phyloP scores from a whole-genome alignment of 2,888 invertebrate genomes.

The Ophraella communa region DNA sequence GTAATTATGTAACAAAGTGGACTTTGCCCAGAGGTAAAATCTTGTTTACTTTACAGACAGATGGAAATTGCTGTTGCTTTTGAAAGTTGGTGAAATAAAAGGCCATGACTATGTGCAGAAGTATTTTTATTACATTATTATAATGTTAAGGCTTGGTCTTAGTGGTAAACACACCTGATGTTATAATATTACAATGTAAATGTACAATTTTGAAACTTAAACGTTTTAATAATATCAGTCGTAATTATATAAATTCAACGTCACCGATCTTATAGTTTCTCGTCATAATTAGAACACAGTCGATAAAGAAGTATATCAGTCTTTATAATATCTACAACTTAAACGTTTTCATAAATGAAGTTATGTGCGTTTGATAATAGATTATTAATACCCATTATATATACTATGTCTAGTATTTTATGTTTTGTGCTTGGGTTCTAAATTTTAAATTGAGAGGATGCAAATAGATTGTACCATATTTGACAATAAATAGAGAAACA shows the following conservation, averaged over 20 bases:
- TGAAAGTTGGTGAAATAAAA: background rate
- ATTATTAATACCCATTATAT: background rate
- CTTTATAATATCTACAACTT: background rate
- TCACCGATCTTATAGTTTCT: slow-evolving; percentile 32
- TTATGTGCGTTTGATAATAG: background rate
- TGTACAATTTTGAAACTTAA: slow-evolving; percentile 54
- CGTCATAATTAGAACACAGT: slow-evolving; percentile 5
- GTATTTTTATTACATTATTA: slow-evolving; percentile 60
- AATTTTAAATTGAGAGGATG: no score
- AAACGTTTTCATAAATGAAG: no score
- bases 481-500: no score
- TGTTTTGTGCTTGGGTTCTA: no score
- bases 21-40: no score
- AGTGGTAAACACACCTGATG: slow-evolving; percentile 61
- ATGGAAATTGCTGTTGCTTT: background rate
- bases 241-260: slow-evolving; percentile 44
- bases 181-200: slow-evolving; percentile 58
- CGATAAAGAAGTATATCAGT: background rate
- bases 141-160: slow-evolving; percentile 63
- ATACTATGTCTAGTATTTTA: no score
- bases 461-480: no score
- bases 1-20: no score
- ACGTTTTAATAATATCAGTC: slow-evolving; percentile 48
- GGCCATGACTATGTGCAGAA: slow-evolving; percentile 54
- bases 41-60: no score